Percentiles rank a stretch among this genome's conserved stretches.
These are phyloP conservation scores for Ypsolopha sequella DNA, from an alignment of 2,888 invertebrate species.

Conservation along the genomic window DNA sequence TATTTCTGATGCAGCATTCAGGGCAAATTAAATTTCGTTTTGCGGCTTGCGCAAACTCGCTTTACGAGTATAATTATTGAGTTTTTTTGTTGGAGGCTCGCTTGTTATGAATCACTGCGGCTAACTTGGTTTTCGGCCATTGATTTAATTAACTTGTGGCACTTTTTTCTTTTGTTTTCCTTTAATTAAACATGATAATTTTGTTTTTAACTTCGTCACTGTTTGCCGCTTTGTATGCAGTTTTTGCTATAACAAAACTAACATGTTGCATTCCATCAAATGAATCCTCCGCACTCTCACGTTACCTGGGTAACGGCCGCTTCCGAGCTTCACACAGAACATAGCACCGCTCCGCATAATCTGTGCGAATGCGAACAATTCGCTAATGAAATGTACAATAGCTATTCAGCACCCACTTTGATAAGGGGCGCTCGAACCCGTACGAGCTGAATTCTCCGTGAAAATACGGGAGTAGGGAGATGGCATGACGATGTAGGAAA, in stretches of 20 bases:
- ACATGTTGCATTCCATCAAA: too few relatives aligned
- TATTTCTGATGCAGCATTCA: conserved; percentile 71
- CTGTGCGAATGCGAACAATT: conserved; percentile 17
- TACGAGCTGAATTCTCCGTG: neutral
- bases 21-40: conserved; percentile 71
- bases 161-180: neutral
- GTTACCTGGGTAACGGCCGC: too few relatives aligned
- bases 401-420: conserved; percentile 41
- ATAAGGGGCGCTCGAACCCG: conserved; percentile 32
- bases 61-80: conserved; percentile 60
- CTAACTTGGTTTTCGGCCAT: conserved; percentile 34
- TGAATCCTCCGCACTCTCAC: too few relatives aligned
- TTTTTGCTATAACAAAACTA: too few relatives aligned
- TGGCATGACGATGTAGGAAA: too few relatives aligned
- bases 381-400: conserved; percentile 50
- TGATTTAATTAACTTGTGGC: neutral
- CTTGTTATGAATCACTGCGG: conserved; percentile 12
- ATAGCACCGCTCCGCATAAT: too few relatives aligned
- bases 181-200: too few relatives aligned
- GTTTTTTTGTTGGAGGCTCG: conserved; percentile 28
- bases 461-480: too few relatives aligned
- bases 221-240: too few relatives aligned
- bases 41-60: conserved; percentile 66
- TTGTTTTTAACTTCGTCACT: too few relatives aligned
- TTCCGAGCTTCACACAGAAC: too few relatives aligned